Conservation (phyloP, 2,888 invertebrate species). For the Brenthis daphne region DNA sequence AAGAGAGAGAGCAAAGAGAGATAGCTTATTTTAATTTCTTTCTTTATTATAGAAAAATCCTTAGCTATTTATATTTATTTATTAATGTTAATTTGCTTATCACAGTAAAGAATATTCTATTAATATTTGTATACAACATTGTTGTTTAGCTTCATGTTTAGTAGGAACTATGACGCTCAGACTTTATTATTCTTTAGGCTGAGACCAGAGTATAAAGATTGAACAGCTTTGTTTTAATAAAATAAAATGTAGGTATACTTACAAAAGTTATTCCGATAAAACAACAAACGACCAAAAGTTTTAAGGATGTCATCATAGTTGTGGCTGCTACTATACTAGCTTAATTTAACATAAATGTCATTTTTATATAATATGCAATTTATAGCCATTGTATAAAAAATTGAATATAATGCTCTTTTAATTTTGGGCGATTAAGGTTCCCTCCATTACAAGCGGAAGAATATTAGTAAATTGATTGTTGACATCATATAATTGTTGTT, state of each 20-base stretch:
- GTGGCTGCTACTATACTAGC: conserved; percentile 24
- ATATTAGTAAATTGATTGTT: not conserved
- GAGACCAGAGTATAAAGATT: no score
- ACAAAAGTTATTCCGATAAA: conserved; percentile 50
- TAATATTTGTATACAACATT: no score
- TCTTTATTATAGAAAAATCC: no score
- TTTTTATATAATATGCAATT: conserved; percentile 16
- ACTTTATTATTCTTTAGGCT: no score
- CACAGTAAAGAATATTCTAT: no score
- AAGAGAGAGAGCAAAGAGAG: no score
- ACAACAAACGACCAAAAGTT: conserved; percentile 48
- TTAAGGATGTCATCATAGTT: conserved; percentile 46
- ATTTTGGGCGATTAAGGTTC: conserved; percentile 19
- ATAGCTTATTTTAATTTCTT: no score
- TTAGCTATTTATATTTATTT: no score
- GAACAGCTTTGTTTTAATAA: not conserved
- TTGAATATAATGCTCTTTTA: conserved; percentile 24
- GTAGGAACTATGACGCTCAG: no score
- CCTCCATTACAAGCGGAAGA: not conserved
- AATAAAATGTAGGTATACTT: conserved; percentile 43
- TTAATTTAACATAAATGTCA: conserved; percentile 13
- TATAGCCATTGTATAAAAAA: conserved; percentile 18
- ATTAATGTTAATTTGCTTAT: no score
- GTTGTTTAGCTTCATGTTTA: no score
- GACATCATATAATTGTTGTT: no score